Conservation (phyloP, 2,113 vertebrate genomes). For the Meles meles region DNA sequence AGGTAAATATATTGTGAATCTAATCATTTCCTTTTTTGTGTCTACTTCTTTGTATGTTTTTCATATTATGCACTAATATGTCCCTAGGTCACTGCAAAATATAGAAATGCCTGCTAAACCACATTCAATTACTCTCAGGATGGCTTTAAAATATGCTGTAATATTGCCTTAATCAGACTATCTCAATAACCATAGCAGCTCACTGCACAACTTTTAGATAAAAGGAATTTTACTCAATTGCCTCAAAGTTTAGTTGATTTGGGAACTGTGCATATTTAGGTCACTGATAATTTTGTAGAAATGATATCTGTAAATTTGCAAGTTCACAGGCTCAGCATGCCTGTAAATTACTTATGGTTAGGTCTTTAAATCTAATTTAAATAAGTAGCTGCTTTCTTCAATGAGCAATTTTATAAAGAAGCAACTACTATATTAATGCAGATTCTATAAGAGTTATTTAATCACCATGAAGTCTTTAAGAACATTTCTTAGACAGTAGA, state of each 20-base stretch:
- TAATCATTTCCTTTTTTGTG: neutral
- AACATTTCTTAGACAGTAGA: neutral
- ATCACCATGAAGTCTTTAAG: neutral
- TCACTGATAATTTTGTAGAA: slow-evolving; percentile 3
- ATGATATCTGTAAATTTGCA: neutral
- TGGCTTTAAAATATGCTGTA: neutral
- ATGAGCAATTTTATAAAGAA: neutral
- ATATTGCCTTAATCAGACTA: neutral
- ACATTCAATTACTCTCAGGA: neutral
- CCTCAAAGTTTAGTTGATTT: neutral
- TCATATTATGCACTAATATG: neutral
- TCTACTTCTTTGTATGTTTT: neutral
- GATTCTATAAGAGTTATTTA: neutral
- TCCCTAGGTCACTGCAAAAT: neutral
- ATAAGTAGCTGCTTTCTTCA: neutral
- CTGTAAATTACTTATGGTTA: neutral
- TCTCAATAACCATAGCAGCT: neutral
- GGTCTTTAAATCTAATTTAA: neutral
- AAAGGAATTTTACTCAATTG: neutral
- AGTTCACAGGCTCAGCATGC: neutral
- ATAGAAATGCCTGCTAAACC: neutral
- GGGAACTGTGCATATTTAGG: neutral
- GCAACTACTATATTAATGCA: neutral
- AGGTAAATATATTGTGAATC: neutral
- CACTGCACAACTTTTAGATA: neutral